Base-by-base conservation (phyloP, 2,113 vertebrate species). In the Mormoops blainvillei region DNA sequence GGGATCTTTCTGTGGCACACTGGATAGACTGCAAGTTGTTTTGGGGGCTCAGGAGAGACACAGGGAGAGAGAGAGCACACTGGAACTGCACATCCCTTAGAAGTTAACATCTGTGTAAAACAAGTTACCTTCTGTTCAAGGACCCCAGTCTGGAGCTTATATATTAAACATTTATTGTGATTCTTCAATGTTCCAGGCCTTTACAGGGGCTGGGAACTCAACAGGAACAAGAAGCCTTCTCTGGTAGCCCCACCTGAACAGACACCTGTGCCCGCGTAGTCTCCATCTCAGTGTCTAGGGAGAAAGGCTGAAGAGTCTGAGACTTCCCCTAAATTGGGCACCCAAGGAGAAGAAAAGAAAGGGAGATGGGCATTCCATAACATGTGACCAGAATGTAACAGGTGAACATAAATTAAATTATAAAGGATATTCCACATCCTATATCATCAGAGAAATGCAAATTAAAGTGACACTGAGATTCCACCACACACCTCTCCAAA, bases 121-220 rank as follows among this genome's bases (percentile, higher is more conserved):
- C 63, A 70, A 4, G 38, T 28, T 54, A 11, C 12, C 31, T 81
- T 85, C 67, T 33, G 28, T 11, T 52, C 38, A 33, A 56, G 31
- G 7, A 61, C 33, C 14, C 50, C 45, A 58, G 33, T 26, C 10
- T 12, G 58, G 5, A 81, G 3, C n/a, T 13, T 14, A 10, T 14
- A 36, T 41, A 52, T 20, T 41, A 68, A 56, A 48, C 2, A 19
- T 11, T 54, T 2, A 22, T 11, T 61, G 38, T 43, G 52, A 36
- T 54, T 38, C 50, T 54, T 61, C 48, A 15, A 5, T 0, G 20
- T 26, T 15, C 18, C 4, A 68, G 4, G 19, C 11, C 11, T 7
- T 43, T 2, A 7, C 0, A 24, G n/a, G 43, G 16, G 36, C 61
- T n/a, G 4, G 13, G 16, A 41, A 56, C 2, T 3, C 18, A 78